Conservation (phyloP, 2,797 vertebrate species). For the Sebastes steindachneri region DNA sequence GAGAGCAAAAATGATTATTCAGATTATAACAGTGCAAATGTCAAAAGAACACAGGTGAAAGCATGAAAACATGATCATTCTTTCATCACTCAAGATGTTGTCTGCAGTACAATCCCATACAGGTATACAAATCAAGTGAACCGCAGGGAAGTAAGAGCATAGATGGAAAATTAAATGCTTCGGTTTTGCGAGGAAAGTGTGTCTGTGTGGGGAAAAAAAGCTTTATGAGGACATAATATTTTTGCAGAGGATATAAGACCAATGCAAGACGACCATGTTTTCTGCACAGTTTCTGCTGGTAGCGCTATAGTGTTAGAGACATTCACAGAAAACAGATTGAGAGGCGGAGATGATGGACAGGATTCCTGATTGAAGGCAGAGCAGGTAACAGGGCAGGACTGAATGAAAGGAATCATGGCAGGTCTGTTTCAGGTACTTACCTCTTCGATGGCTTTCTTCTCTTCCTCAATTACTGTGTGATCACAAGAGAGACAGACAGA, state of each 20-base stretch:
- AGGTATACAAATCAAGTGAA: constrained; percentile 14
- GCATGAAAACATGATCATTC: neutral
- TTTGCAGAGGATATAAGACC: neutral
- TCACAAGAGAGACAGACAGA: neutral
- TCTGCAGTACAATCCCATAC: constrained; percentile 26
- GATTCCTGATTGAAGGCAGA: neutral
- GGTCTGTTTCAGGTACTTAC: constrained; percentile 22
- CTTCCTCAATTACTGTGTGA: neutral
- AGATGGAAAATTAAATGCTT: neutral
- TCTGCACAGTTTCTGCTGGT: neutral
- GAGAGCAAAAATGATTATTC: neutral
- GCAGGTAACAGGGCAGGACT: neutral
- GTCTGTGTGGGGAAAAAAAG: neutral
- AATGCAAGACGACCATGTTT: neutral
- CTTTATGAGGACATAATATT: neutral
- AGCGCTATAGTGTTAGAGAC: neutral
- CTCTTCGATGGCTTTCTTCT: neutral
- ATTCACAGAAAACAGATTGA: neutral
- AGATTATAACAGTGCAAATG: neutral
- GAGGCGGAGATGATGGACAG: neutral
- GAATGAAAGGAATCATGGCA: neutral
- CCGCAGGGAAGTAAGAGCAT: neutral
- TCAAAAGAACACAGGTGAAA: neutral
- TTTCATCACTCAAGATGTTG: neutral
- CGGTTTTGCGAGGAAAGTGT: neutral